Percentiles rank a stretch among this genome's conserved stretches.
phyloP scores from a whole-genome alignment of 2,797 vertebrate species.

The Petrocephalus schoutedeni region DNA sequence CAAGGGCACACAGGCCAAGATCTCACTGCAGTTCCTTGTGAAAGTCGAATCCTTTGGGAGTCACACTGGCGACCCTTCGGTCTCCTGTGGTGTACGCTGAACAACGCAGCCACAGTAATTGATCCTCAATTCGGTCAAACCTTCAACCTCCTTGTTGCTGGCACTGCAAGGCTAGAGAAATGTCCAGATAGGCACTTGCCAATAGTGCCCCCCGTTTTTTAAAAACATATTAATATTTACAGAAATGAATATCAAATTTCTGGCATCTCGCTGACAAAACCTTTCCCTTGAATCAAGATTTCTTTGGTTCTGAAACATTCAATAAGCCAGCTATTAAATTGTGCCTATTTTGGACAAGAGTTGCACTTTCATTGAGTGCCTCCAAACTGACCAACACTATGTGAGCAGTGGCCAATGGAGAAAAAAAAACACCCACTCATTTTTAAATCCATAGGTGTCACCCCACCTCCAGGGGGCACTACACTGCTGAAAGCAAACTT shows the following conservation, averaged over 20 bases:
- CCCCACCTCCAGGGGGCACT: constrained; percentile 27
- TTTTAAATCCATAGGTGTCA: constrained; percentile 55
- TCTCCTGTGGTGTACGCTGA: not conserved
- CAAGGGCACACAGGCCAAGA: not conserved
- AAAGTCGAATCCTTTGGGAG: not conserved
- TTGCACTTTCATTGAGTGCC: constrained; percentile 47
- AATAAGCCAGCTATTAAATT: constrained; percentile 51
- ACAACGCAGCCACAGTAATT: constrained; percentile 1
- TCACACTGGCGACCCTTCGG: not conserved
- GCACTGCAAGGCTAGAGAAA: constrained; percentile 16
- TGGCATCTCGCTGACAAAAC: constrained; percentile 46
- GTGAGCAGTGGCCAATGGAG: constrained; percentile 11
- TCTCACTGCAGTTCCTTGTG: not conserved
- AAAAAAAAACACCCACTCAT: constrained; percentile 41
- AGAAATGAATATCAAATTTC: constrained; percentile 45
- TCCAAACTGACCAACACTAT: constrained; percentile 58
- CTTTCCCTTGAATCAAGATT: constrained; percentile 48
- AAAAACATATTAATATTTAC: constrained; percentile 50
- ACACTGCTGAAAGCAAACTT: not conserved
- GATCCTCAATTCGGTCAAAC: not conserved
- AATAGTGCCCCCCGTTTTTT: constrained; percentile 42
- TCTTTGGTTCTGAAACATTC: constrained; percentile 40
- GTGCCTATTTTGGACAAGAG: constrained; percentile 35
- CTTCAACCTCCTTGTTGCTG: not conserved
- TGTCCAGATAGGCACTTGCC: constrained; percentile 40